phyloP scores from a whole-genome alignment of 2,113 vertebrate genomes.

The Bufo bufo region DNA sequence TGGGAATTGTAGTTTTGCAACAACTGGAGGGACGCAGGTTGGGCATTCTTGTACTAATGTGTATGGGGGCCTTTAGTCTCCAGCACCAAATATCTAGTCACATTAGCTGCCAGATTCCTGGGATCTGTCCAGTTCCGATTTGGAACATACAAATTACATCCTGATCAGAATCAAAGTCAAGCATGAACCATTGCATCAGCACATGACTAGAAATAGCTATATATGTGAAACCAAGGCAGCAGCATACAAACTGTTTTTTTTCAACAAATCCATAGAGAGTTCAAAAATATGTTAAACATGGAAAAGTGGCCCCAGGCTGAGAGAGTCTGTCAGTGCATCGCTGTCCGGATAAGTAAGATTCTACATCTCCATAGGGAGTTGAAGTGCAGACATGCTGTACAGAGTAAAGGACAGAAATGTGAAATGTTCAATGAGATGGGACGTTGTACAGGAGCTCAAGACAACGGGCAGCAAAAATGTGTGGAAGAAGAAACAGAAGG shows the following conservation, averaged over 20 bases:
- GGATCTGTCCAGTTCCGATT: background rate
- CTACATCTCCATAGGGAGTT: conserved; percentile 28
- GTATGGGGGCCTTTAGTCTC: too few species aligned
- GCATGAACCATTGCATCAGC: background rate
- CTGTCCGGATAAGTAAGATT: conserved; percentile 23
- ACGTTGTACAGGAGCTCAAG: background rate
- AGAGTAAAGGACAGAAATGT: background rate
- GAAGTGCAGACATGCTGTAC: background rate
- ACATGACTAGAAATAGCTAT: background rate
- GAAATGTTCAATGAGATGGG: background rate
- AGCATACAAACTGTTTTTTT: background rate
- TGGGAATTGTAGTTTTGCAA: too few species aligned
- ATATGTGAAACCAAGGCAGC: background rate
- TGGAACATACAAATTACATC: too few species aligned
- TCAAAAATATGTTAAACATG: conserved; percentile 17
- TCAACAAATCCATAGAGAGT: background rate
- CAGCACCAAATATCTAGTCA: too few species aligned
- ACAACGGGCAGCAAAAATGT: background rate
- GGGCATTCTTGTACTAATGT: too few species aligned
- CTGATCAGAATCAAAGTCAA: background rate
- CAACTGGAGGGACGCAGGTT: too few species aligned
- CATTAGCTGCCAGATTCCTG: background rate
- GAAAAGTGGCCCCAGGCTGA: background rate
- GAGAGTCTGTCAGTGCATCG: background rate
- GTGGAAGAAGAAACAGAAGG: background rate